Evolutionary conservation across 2,888 invertebrate species (phyloP).

Genomic region (Platypus cylindrus): DNA sequence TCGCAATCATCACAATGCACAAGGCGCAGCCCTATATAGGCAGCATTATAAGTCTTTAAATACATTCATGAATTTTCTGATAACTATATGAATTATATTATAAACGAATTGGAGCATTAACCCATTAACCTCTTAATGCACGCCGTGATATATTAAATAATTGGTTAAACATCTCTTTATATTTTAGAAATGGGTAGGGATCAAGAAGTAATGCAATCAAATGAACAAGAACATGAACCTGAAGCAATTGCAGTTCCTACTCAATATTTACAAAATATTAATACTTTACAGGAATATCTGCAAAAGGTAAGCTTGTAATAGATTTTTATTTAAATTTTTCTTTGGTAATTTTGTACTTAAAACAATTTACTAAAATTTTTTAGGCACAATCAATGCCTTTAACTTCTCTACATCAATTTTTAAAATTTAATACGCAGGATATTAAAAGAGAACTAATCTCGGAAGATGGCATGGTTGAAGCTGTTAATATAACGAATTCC

Average conservation of each 20-base stretch:
- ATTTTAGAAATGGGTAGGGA: slow-evolving; percentile 18
- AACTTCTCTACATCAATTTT: slow-evolving; percentile 48
- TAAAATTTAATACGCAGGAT: slow-evolving; percentile 41
- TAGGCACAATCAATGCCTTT: slow-evolving; percentile 37
- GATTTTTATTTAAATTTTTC: not conserved
- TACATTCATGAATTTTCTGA: no score
- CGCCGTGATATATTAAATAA: no score
- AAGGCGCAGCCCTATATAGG: no score
- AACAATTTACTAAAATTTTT: not conserved
- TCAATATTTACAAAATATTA: slow-evolving; percentile 40
- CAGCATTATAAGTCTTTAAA: no score
- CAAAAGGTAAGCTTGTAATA: slow-evolving; percentile 30
- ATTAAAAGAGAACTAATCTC: slow-evolving; percentile 40
- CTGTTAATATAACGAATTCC: slow-evolving; percentile 35
- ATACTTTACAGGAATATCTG: slow-evolving; percentile 40
- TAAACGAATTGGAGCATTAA: no score
- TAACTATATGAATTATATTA: no score
- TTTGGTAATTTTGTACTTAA: not conserved
- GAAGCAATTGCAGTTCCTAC: slow-evolving; percentile 38
- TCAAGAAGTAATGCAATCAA: slow-evolving; percentile 13
- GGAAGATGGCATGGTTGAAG: slow-evolving; percentile 38
- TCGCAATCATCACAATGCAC: no score
- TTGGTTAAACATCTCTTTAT: no score
- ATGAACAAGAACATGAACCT: slow-evolving; percentile 17
- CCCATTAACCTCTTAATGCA: no score